phyloP scores from a whole-genome alignment of 2,888 invertebrate genomes.

The Sabellastarte sp. region DNA sequence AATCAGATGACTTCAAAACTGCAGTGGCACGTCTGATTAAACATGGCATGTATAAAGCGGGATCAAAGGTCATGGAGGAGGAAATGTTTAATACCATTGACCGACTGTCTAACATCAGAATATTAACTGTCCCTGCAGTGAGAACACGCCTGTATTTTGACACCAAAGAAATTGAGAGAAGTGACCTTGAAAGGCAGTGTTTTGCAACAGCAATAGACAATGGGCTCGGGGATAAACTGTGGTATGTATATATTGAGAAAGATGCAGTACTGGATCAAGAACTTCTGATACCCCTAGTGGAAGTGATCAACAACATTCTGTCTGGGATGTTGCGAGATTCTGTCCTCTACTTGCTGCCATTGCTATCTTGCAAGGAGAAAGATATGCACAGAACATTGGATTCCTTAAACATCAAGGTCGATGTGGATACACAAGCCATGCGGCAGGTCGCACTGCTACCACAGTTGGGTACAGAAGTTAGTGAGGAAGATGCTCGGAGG shows the following conservation, averaged over 20 bases:
- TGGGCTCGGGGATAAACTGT: conserved; percentile 3
- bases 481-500: conserved; percentile 7
- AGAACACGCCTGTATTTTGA: conserved; percentile 20
- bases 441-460: conserved; percentile 14
- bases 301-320: conserved; percentile 25
- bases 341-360: conserved; percentile 25
- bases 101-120: conserved; percentile 21
- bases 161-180: conserved; percentile 16
- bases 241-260: conserved; percentile 22
- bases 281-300: conserved; percentile 26
- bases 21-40: conserved; percentile 21
- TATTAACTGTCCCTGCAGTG: conserved; percentile 17
- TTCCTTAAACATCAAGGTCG: conserved; percentile 20
- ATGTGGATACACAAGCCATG: conserved; percentile 10
- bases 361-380: conserved; percentile 18
- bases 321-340: conserved; percentile 24
- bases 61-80: conserved; percentile 17
- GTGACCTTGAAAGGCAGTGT: conserved; percentile 22
- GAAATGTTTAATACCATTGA: conserved; percentile 13
- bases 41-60: conserved; percentile 18
- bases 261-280: conserved; percentile 19
- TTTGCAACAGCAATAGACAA: conserved; percentile 19
- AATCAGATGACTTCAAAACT: conserved; percentile 16
- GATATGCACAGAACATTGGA: conserved; percentile 21
- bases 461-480: conserved; percentile 14